Base-by-base conservation (phyloP, 1,140 invertebrate genomes). In the Riptortus pedestris region DNA sequence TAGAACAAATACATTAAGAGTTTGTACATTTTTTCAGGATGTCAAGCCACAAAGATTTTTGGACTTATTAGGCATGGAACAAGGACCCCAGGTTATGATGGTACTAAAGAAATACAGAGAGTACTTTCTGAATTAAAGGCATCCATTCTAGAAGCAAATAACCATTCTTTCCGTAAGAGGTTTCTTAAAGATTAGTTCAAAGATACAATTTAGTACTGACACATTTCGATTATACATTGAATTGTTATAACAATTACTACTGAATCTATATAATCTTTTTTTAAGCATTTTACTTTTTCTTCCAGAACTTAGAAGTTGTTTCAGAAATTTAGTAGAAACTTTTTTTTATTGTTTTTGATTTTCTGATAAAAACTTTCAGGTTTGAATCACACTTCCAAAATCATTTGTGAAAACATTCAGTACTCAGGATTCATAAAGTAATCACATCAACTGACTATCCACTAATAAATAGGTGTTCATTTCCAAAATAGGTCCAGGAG, bases 21-120 rank as follows among this genome's bases (percentile, higher is more conserved):
- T 48, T 48, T 7, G 7, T 48, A 11, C 11, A 24, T 14, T 48
- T 63, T 70, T 71, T 31, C 51, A 85, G 85, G 78, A 66, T 87
- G 85, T 73, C 69, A 69, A 24, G 73, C 80, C 18, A 74, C 74
- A 59, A 82, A 84, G 69, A 78, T 85, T 45, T 86, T 84, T 84
- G 76, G 83, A 55, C 67, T 86, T 2, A 70, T 85, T 22, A 76
- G 85, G 27, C 85, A 88, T 74, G 85, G 85, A 11, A 84, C 84
- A 22, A 76, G 85, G 62, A 82, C 80, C 73, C 84, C 85, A 9
- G 78, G 78, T 48, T 71, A 73, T 59, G 76, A 79, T 63, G 71
- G 80, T 2, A 79, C 84, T 52, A 66, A 72, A 11, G 68, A 69
- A 26, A 80, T 85, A 68, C 76, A 75, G 52, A 66, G 9, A 68